These are phyloP conservation scores for Caranx melampygus DNA, from an alignment of 2,113 vertebrate genomes.

Conservation along the genomic window DNA sequence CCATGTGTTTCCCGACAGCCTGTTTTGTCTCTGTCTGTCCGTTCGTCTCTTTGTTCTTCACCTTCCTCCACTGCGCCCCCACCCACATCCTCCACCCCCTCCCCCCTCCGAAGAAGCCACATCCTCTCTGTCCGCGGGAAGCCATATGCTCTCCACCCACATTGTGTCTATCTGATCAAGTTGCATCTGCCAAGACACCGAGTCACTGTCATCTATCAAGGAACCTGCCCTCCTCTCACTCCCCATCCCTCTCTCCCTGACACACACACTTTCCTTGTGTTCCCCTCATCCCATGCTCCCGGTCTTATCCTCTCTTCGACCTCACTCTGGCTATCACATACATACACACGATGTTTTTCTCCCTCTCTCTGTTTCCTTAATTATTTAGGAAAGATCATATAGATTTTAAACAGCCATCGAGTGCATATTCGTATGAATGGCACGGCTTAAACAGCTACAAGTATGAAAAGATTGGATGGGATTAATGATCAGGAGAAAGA, in stretches of 20 bases:
- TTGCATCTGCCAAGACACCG: conserved; percentile 49
- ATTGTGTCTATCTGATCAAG: conserved; percentile 53
- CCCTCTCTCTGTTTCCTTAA: background rate
- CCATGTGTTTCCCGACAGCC: background rate
- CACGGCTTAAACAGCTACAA: background rate
- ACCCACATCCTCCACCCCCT: background rate
- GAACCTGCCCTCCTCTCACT: conserved; percentile 33
- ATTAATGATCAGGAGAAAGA: conserved; percentile 8
- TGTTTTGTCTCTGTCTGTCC: conserved; percentile 13
- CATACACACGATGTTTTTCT: background rate
- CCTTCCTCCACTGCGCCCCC: background rate
- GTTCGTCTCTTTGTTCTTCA: conserved; percentile 1
- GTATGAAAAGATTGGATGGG: background rate
- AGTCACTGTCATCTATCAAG: conserved; percentile 61
- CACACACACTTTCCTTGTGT: conserved; percentile 2
- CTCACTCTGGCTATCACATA: conserved; percentile 4
- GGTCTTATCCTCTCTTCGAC: conserved; percentile 16
- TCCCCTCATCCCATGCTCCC: background rate
- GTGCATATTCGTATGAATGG: background rate
- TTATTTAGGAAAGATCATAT: background rate
- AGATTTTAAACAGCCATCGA: background rate
- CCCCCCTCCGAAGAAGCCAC: background rate
- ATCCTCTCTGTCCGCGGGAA: conserved; percentile 9
- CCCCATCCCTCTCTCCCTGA: conserved; percentile 1
- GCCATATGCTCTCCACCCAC: conserved; percentile 46